phyloP scores from a whole-genome alignment of 2,888 invertebrate genomes.

The Brachynemurus nebulosus region DNA sequence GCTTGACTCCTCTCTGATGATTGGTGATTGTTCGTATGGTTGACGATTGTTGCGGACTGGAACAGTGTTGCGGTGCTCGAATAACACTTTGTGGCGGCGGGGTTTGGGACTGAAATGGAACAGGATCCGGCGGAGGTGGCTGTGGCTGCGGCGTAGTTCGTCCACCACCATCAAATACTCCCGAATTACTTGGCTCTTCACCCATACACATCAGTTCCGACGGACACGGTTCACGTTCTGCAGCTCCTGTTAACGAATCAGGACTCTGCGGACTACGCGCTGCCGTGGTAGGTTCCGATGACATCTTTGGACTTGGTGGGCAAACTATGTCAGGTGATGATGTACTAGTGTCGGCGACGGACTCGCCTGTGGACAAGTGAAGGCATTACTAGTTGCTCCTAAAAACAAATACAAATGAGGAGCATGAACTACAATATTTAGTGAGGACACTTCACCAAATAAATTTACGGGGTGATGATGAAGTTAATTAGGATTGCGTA shows the following conservation, averaged over 20 bases:
- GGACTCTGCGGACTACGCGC: slow-evolving; percentile 29
- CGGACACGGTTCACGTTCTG: slow-evolving; percentile 16
- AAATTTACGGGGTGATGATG: no score
- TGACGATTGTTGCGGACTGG: slow-evolving; percentile 17
- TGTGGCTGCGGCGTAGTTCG: slow-evolving; percentile 22
- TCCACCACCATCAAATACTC: slow-evolving; percentile 39
- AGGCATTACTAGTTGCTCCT: neutral
- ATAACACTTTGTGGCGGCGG: slow-evolving; percentile 8
- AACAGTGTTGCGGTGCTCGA: slow-evolving; percentile 5
- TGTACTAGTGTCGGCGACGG: slow-evolving; percentile 85
- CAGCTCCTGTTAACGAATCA: slow-evolving; percentile 38
- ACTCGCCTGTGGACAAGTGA: slow-evolving; percentile 53
- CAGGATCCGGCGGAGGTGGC: slow-evolving; percentile 2
- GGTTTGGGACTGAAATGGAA: slow-evolving; percentile 4
- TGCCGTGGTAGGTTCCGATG: slow-evolving; percentile 13
- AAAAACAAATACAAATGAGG: slow-evolving; percentile 1
- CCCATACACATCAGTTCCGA: slow-evolving; percentile 21
- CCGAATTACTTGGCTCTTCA: slow-evolving; percentile 35
- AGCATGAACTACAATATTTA: no score
- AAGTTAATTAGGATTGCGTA: no score
- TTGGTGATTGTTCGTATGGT: slow-evolving; percentile 25
- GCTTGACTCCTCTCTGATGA: slow-evolving; percentile 25
- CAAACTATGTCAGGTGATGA: slow-evolving; percentile 78
- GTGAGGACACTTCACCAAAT: no score
- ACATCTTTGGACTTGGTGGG: slow-evolving; percentile 68